Percentiles rank a stretch among this genome's conserved stretches.
These are phyloP conservation scores for Edolisoma coerulescens DNA, from an alignment of 2,113 vertebrate genomes.

Conservation along the genomic window DNA sequence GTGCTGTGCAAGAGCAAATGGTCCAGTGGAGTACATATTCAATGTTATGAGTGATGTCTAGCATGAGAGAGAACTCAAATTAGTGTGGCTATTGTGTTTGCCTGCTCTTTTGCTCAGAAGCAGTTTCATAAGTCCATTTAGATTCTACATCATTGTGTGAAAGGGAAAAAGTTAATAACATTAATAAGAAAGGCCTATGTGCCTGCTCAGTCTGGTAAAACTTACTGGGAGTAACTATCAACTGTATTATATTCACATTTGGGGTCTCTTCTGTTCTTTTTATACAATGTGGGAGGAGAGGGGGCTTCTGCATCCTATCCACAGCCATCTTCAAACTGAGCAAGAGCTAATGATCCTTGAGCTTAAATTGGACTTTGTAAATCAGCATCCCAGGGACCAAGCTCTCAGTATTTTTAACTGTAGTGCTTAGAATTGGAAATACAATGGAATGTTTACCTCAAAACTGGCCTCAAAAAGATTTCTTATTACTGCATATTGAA, in stretches of 20 bases:
- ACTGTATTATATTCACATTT: background rate
- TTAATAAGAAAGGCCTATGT: background rate
- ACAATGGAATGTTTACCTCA: background rate
- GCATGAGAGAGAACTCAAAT: background rate
- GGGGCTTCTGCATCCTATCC: background rate
- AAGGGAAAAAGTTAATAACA: background rate
- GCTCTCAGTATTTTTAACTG: background rate
- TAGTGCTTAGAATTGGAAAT: background rate
- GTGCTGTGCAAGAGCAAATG: background rate
- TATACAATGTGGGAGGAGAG: background rate
- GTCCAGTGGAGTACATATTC: background rate
- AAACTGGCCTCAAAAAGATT: background rate
- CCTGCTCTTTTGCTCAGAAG: background rate
- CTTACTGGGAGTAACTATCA: background rate
- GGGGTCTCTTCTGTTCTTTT: background rate
- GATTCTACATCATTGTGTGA: background rate
- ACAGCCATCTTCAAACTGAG: background rate
- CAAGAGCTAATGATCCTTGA: background rate
- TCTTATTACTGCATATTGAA: background rate
- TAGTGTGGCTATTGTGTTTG: background rate
- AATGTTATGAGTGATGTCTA: background rate
- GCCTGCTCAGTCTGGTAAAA: background rate
- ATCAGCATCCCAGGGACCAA: background rate
- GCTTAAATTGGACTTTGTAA: background rate
- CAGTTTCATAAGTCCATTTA: background rate